phyloP scores from a whole-genome alignment of 2,113 vertebrate genomes.

The Procavia capensis region DNA sequence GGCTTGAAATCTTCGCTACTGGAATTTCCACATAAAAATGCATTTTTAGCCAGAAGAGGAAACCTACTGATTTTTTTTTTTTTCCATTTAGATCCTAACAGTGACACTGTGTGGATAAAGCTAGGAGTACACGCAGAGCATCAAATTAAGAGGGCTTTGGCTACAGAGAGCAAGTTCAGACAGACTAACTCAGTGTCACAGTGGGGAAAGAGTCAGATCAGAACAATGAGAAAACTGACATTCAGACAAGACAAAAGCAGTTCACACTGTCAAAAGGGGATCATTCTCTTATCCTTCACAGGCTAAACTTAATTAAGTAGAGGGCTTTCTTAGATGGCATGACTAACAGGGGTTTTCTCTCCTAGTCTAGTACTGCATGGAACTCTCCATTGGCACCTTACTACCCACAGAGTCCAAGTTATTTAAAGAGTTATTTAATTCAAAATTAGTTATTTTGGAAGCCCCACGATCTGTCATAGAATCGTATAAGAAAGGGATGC shows the following conservation, averaged over 20 bases:
- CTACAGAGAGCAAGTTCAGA: conserved; percentile 7
- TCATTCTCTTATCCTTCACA: not conserved
- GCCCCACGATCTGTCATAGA: not conserved
- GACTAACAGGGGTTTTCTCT: not conserved
- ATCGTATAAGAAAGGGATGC: not conserved
- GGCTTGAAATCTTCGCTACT: conserved; percentile 55
- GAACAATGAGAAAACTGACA: not conserved
- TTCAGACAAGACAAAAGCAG: not conserved
- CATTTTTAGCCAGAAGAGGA: conserved; percentile 68
- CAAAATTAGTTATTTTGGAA: conserved; percentile 16
- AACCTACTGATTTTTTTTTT: conserved; percentile 76
- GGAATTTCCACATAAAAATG: conserved; percentile 56
- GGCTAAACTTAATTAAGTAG: not conserved
- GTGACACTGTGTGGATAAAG: conserved; percentile 89
- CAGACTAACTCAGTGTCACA: not conserved
- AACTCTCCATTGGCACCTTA: not conserved
- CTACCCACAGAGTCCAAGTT: not conserved
- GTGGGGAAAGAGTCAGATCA: not conserved
- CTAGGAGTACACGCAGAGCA: conserved; percentile 80
- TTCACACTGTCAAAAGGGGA: not conserved
- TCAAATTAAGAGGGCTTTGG: not conserved
- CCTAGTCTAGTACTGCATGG: not conserved
- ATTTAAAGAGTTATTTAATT: not conserved
- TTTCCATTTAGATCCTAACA: conserved; percentile 82
- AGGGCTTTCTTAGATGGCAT: not conserved